Percentiles rank a stretch among this genome's conserved stretches.
phyloP scores from a whole-genome alignment of 2,888 invertebrate species.

The Xanthorhoe spadicearia region DNA sequence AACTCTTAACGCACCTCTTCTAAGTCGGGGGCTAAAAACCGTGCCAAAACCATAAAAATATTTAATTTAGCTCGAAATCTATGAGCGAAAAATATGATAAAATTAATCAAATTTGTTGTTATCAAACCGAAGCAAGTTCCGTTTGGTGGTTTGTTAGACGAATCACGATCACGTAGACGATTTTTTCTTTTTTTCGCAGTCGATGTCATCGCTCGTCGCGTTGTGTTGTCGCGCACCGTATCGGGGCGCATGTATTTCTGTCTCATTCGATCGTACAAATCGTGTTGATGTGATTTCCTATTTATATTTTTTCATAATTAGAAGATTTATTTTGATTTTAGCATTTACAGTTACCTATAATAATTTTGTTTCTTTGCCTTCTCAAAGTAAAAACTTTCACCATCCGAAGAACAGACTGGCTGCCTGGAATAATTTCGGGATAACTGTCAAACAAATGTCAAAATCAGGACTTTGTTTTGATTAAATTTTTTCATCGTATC shows the following conservation, averaged over 20 bases:
- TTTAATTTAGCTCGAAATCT: no score
- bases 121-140: not conserved
- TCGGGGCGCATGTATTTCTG: conserved; percentile 13
- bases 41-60: no score
- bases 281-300: conserved; percentile 9
- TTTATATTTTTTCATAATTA: conserved; percentile 14
- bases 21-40: no score
- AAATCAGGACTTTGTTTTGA: conserved; percentile 28
- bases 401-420: not conserved
- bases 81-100: no score
- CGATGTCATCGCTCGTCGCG: conserved; percentile 12
- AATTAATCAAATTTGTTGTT: no score
- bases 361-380: not conserved
- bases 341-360: not conserved
- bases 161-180: no score
- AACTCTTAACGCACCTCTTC: no score
- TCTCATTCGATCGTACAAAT: conserved; percentile 23
- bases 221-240: conserved; percentile 3
- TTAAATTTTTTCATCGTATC: conserved; percentile 3
- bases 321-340: not conserved
- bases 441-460: conserved; percentile 27
- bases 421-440: conserved; percentile 10
- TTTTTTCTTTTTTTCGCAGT: conserved; percentile 9
- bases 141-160: not conserved
- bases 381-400: conserved; percentile 15